These are phyloP conservation scores for Scophthalmus maximus DNA, from an alignment of 2,113 vertebrate genomes.

Conservation along the genomic window DNA sequence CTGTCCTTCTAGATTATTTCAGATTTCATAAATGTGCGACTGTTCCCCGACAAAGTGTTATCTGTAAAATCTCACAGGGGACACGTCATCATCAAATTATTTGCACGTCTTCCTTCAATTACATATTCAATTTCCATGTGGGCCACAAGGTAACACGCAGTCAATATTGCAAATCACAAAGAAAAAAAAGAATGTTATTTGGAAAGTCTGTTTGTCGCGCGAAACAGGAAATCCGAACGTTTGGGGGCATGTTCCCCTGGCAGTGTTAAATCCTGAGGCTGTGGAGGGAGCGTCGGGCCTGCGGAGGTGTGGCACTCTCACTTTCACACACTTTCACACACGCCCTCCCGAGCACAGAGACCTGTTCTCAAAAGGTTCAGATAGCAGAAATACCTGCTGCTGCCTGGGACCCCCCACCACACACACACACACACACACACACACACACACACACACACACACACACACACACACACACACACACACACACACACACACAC, in stretches of 20 bases:
- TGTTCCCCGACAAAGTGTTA: too few species aligned
- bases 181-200: too few species aligned
- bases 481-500: too few species aligned
- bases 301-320: constrained; percentile 19
- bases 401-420: neutral
- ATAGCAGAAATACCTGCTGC: constrained; percentile 19
- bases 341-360: constrained; percentile 5
- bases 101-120: too few species aligned
- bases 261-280: constrained; percentile 7
- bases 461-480: too few species aligned
- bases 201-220: too few species aligned
- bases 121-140: neutral
- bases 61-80: too few species aligned
- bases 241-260: constrained; percentile 19
- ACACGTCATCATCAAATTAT: too few species aligned
- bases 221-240: constrained; percentile 56
- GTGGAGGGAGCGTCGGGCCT: neutral
- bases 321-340: constrained; percentile 9
- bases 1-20: too few species aligned
- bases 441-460: too few species aligned
- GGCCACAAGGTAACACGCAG: neutral
- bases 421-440: neutral
- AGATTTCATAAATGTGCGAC: too few species aligned
- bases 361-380: constrained; percentile 8
- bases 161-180: too few species aligned